These are phyloP conservation scores for Abscondita cerata DNA, from an alignment of 2,888 invertebrate species.

Conservation along the genomic window DNA sequence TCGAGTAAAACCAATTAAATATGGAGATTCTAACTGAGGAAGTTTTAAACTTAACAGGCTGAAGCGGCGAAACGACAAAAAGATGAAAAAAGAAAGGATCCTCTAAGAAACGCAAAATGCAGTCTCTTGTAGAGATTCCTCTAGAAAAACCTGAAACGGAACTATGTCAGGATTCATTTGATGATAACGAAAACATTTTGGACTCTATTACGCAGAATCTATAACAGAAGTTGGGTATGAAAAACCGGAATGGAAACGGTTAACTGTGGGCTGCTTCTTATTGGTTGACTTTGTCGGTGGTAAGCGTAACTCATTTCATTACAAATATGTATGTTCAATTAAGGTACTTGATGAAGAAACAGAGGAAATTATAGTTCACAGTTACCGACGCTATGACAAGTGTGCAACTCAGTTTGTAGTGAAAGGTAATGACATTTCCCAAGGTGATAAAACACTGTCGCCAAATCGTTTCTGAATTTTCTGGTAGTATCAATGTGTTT, in stretches of 20 bases:
- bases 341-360: not conserved
- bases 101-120: not conserved
- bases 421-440: not conserved
- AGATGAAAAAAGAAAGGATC: not conserved
- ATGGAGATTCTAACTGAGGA: not conserved
- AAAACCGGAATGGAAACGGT: no score
- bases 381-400: not conserved
- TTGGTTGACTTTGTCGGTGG: not conserved
- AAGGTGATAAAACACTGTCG: not conserved
- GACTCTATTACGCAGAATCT: not conserved
- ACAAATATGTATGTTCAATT: not conserved
- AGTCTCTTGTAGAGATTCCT: no score
- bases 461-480: not conserved
- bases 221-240: not conserved
- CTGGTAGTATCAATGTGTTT: not conserved
- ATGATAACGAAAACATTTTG: not conserved
- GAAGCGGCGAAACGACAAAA: not conserved
- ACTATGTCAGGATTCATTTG: not conserved
- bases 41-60: not conserved
- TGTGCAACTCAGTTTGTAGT: not conserved
- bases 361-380: not conserved
- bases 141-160: no score
- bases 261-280: not conserved
- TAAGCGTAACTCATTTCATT: not conserved
- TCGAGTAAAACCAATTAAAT: not conserved